Evolutionary conservation across 2,797 vertebrate genomes (phyloP).

Genomic region (Premnoplex brunnescens): DNA sequence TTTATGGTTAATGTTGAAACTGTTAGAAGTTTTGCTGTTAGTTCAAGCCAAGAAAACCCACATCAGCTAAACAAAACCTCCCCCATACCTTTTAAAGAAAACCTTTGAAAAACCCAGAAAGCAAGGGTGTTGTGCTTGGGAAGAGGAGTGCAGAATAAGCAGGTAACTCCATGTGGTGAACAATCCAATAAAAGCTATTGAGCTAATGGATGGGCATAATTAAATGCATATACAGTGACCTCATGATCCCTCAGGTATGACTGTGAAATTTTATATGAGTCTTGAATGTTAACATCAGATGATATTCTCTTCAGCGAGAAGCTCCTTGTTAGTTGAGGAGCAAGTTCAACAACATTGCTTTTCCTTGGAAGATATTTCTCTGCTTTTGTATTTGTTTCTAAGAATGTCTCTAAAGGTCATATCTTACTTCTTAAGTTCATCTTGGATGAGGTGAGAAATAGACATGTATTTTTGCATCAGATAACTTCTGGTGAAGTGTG

Average conservation of each 20-base stretch:
- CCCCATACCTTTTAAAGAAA: not conserved
- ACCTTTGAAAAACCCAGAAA: not conserved
- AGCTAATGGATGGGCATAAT: not conserved
- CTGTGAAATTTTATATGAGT: not conserved
- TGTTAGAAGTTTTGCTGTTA: conserved; percentile 3
- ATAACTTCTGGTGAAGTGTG: not conserved
- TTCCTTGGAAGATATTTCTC: not conserved
- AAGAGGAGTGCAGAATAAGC: not conserved
- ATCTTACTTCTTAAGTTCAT: not conserved
- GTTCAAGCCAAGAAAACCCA: not conserved
- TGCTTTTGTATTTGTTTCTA: not conserved
- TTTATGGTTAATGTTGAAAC: conserved; percentile 12
- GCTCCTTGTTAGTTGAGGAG: not conserved
- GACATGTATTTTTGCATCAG: not conserved
- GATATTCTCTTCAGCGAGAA: not conserved
- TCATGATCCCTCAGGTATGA: not conserved
- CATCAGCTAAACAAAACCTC: conserved; percentile 4
- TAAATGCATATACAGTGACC: not conserved
- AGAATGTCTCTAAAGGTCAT: not conserved
- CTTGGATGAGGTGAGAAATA: not conserved
- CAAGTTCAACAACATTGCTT: not conserved
- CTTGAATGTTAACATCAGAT: not conserved
- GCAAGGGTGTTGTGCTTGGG: not conserved
- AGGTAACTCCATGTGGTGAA: not conserved
- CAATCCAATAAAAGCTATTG: not conserved